Base-by-base conservation (phyloP, 2,797 vertebrate genomes). In the Crocodylus rhombifer region DNA sequence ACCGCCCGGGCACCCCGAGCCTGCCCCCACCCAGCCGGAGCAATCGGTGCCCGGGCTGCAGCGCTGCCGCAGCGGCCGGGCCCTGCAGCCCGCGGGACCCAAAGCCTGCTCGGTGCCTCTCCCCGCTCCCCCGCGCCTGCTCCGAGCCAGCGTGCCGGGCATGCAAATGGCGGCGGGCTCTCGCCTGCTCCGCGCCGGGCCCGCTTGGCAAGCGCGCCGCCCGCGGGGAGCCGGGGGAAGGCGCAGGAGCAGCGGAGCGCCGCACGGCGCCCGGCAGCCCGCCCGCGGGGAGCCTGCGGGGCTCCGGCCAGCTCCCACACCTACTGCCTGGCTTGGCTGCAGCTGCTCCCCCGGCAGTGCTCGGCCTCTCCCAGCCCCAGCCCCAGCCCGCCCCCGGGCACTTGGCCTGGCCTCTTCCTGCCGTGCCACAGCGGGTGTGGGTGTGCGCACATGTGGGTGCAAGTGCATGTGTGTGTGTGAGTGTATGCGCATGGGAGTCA, bases 151-250 rank as follows among this genome's bases (percentile, higher is more conserved):
- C 42, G 42, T 42, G 42, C 42, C 42, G 85, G 81, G 89, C 80
- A 84, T 95, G 95, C 94, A 97, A 97, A 97, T 96, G 96, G 95
- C 95, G 95, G 93, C 95, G 95, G 73, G 28, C 25, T 57, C 28
- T 8, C 63, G 2, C 64, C n/a, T 1, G 30, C 33, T 89, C 80
- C 17, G 28, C 28, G 42, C 86, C 89, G 88, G 89, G 92, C 62
- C 80, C 17, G 56, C 78, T 86, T 67, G 69, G 76, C 33, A 23
- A 65, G 77, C 60, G 74, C 33, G 67, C 67, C 67, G 33, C 67
- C 33, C 67, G 67, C 33, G 33, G 67, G 77, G 16, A 61, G 62
- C 30, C 23, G 63, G 76, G 36, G 69, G 69, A 51, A 73, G 51
- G 33, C 26, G 69, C 69, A 73, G 23, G 21, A 71, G 33, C 67